These are phyloP conservation scores for Myiotriccus ornatus DNA, from an alignment of 2,797 vertebrate species.

Conservation along the genomic window DNA sequence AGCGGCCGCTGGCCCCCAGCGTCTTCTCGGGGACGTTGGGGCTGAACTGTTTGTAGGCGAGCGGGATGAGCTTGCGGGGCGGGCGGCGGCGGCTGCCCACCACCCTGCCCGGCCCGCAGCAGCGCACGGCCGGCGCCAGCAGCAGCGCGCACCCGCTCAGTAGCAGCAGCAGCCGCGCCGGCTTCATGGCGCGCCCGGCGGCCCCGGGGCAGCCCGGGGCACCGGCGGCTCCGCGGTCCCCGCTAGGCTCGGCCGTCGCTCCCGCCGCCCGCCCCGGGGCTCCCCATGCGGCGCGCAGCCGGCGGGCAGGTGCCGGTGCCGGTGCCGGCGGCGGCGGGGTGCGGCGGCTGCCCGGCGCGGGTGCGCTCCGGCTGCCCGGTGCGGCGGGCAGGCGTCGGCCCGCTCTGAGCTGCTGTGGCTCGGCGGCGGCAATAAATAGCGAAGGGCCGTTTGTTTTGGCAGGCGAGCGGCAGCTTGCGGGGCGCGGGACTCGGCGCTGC, in stretches of 20 bases:
- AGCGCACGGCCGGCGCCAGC: constrained; percentile 85
- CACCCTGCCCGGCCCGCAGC: constrained; percentile 95
- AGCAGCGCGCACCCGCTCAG: constrained; percentile 85
- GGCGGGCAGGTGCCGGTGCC: constrained; percentile 73
- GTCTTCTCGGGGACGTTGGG: constrained; percentile 97
- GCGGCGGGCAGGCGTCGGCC: constrained; percentile 69
- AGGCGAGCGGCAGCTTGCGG: constrained; percentile 82
- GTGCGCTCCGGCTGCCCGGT: constrained; percentile 70
- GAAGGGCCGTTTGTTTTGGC: constrained; percentile 79
- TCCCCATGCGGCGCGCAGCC: constrained; percentile 62
- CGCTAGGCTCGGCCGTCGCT: constrained; percentile 6
- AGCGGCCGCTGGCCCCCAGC: constrained; percentile 92
- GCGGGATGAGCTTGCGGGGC: constrained; percentile 91
- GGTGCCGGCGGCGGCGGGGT: constrained; percentile 8
- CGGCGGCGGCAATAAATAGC: constrained; percentile 80
- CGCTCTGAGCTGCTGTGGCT: constrained; percentile 82
- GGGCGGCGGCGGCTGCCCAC: constrained; percentile 91
- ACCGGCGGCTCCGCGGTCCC: constrained; percentile 40
- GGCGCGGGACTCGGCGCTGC: constrained; percentile 75
- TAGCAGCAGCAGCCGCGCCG: constrained; percentile 71
- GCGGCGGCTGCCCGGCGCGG: background rate
- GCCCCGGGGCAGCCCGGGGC: constrained; percentile 39
- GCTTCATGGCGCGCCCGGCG: constrained; percentile 75
- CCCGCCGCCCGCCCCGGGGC: constrained; percentile 45
- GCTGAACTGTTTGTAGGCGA: constrained; percentile 95